Conservation (phyloP, 2,888 invertebrate species). For the Aporophyla lueneburgensis region DNA sequence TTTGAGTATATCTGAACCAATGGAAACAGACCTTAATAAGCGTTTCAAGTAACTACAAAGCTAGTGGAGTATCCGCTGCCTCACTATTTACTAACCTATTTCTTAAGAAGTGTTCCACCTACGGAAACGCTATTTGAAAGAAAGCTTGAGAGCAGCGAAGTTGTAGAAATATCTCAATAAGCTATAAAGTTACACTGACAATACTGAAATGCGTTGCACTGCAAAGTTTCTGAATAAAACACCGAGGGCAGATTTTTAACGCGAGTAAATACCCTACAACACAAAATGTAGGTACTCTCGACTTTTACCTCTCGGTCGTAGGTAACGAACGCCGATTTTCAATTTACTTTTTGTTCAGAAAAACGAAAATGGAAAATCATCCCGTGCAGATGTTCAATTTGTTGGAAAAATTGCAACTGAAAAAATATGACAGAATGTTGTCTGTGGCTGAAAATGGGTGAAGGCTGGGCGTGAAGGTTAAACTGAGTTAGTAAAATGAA, state of each 20-base stretch:
- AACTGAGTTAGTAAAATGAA: slow-evolving; percentile 16
- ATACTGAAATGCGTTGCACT: slow-evolving; percentile 5
- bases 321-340: slow-evolving; percentile 55
- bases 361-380: slow-evolving; percentile 50
- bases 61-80: slow-evolving; percentile 34
- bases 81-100: slow-evolving; percentile 64
- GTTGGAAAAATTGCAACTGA: slow-evolving; percentile 25
- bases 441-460: slow-evolving; percentile 12
- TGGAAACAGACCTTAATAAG: slow-evolving; percentile 39
- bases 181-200: slow-evolving; percentile 26
- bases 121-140: slow-evolving; percentile 39
- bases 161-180: slow-evolving; percentile 30
- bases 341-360: slow-evolving; percentile 47
- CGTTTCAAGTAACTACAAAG: slow-evolving; percentile 45
- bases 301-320: slow-evolving; percentile 26
- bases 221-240: slow-evolving; percentile 30
- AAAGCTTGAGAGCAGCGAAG: slow-evolving; percentile 14
- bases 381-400: slow-evolving; percentile 38
- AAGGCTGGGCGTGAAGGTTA: neutral
- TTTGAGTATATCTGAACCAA: neutral
- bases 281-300: slow-evolving; percentile 36
- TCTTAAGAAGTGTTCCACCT: slow-evolving; percentile 54
- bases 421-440: slow-evolving; percentile 18
- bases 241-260: slow-evolving; percentile 18
- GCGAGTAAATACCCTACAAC: slow-evolving; percentile 17